A percentile compares a stretch with the other conserved stretches of the same genome.
phyloP scores from a whole-genome alignment of 2,797 vertebrate species.

The Denticeps clupeoides region DNA sequence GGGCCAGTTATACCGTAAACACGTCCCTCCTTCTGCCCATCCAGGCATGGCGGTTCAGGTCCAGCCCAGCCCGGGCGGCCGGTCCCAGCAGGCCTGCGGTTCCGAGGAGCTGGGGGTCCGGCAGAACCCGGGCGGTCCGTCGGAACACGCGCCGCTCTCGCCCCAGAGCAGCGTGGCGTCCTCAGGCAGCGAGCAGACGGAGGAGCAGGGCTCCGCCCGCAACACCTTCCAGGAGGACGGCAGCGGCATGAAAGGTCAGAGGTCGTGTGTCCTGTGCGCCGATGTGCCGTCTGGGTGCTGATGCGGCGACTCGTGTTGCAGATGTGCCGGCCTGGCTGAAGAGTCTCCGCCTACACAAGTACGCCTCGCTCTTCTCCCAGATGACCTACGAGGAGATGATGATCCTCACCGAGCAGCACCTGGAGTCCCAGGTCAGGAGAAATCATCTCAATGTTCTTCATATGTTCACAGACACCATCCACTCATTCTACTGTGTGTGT shows the following conservation, averaged over 20 bases:
- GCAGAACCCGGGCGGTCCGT: constrained; percentile 58
- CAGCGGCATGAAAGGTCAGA: constrained; percentile 91
- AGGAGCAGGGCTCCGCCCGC: constrained; percentile 71
- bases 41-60: constrained; percentile 74
- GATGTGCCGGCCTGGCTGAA: constrained; percentile 92
- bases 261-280: too few species aligned
- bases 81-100: constrained; percentile 68
- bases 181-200: constrained; percentile 89
- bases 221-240: constrained; percentile 93
- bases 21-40: neutral
- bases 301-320: constrained; percentile 33
- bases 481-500: constrained; percentile 15
- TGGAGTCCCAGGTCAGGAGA: constrained; percentile 78
- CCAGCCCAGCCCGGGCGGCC: constrained; percentile 79
- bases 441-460: too few species aligned
- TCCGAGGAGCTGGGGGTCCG: constrained; percentile 71
- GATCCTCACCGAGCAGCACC: constrained; percentile 86
- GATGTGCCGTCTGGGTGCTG: too few species aligned
- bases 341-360: constrained; percentile 93
- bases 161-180: constrained; percentile 94
- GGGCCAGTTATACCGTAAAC: too few species aligned
- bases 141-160: constrained; percentile 84
- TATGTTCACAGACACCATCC: neutral
- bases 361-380: constrained; percentile 88
- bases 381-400: constrained; percentile 97